Base-by-base conservation (phyloP, 2,113 vertebrate species). In the Bombycilla garrulus region DNA sequence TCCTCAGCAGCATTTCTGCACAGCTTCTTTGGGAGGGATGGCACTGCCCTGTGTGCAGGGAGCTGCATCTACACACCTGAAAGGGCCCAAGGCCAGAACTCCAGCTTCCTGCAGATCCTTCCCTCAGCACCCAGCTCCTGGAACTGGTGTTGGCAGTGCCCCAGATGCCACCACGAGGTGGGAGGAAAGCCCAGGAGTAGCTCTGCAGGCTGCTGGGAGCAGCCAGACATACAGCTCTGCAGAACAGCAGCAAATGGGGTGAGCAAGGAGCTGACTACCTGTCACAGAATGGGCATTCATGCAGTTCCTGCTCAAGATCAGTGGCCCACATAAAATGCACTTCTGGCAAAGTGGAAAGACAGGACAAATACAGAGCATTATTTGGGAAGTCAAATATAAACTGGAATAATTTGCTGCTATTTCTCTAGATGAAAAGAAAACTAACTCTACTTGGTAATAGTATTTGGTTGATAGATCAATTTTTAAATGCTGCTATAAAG, bases 331-430 rank as follows among this genome's bases (percentile, higher is more conserved):
- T 8, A 35, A 65, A 28, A 56, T 2, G 20, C 28, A 24, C 42
- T 29, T 74, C 10, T 24, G 94, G 84, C 94, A 97, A 95, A 94
- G 66, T 23, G 13, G 88, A 88, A 97, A 96, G 93, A 80, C 78
- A 67, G 89, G 78, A 29, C 47, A 81, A 89, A 96, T 88, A 90
- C 20, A 73, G 90, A 96, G 88, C 87, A 96, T 96, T 84, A 95
- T 80, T 94, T 4, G 35, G 79, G 88, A 97, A 97, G 89, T 82
- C 86, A 82, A 83, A 78, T 17, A 11, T 84, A 92, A 96, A 69
- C 79, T 96, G 78, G 82, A 97, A 96, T 94, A n/a, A 65, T 81
- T 88, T 66, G 45, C 67, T 86, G 51, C 83, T 73, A 58, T 62
- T 87, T 92, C 62, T 67, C 50, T 88, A 92, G 53, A 88, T 69